Percentiles rank a stretch among this genome's conserved stretches.
These are phyloP conservation scores for Mimas tiliae DNA, from an alignment of 2,888 invertebrate species.

Conservation along the genomic window DNA sequence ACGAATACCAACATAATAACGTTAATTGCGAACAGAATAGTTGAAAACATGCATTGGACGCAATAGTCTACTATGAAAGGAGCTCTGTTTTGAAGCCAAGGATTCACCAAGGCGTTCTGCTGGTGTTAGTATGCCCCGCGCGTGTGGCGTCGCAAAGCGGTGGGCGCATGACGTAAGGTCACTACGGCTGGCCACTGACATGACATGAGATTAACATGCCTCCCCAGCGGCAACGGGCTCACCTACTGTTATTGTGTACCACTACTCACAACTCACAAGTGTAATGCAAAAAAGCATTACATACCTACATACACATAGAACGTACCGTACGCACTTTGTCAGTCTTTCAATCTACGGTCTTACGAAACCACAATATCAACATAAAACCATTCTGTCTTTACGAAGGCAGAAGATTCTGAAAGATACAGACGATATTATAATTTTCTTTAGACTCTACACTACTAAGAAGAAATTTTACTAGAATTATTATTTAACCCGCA, in stretches of 20 bases:
- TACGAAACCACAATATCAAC: constrained; percentile 5
- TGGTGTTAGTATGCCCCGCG: constrained; percentile 80
- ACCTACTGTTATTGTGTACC: constrained; percentile 26
- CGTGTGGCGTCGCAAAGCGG: constrained; percentile 68
- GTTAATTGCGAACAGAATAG: constrained; percentile 54
- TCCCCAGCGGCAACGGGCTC: constrained; percentile 46
- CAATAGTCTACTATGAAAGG: constrained; percentile 79
- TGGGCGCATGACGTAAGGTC: constrained; percentile 82
- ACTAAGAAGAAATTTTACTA: too few relatives aligned
- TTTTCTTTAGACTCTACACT: too few relatives aligned
- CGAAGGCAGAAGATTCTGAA: not conserved
- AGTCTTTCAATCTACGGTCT: constrained; percentile 3
- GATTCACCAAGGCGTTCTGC: constrained; percentile 81
- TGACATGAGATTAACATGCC: constrained; percentile 71
- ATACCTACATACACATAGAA: too few relatives aligned
- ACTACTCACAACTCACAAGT: not conserved
- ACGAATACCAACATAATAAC: constrained; percentile 37
- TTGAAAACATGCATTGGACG: constrained; percentile 68
- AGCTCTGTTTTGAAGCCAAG: constrained; percentile 84
- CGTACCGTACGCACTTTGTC: not conserved
- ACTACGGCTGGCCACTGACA: constrained; percentile 74
- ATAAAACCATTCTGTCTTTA: not conserved
- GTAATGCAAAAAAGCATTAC: not conserved
- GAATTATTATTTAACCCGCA: too few relatives aligned
- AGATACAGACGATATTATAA: not conserved